Percentiles rank a stretch among this genome's conserved stretches.
Conservation (phyloP, 2,113 vertebrate genomes). For the Cercopithecus mona region DNA sequence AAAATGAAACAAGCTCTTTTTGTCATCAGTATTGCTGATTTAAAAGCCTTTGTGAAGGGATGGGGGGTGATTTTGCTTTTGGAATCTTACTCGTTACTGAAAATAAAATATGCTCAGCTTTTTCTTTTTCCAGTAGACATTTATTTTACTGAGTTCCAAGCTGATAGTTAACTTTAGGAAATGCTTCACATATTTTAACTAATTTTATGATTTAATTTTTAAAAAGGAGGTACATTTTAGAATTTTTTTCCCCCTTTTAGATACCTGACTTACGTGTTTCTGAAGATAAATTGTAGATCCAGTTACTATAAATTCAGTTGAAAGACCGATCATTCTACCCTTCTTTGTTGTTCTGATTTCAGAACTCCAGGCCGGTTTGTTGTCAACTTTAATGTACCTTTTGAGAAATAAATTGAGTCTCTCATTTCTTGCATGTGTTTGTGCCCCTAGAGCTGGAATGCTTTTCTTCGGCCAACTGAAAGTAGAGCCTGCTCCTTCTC, state of each 20-base stretch:
- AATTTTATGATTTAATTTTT: conserved; percentile 22
- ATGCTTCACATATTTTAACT: conserved; percentile 21
- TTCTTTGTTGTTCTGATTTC: conserved; percentile 30
- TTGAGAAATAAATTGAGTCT: conserved; percentile 49
- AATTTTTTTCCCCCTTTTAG: not conserved
- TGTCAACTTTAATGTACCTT: conserved; percentile 50
- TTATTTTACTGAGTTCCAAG: conserved; percentile 30
- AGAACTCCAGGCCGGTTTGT: not conserved
- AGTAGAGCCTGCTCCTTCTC: conserved; percentile 55
- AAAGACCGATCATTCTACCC: not conserved
- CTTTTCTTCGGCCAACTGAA: conserved; percentile 71
- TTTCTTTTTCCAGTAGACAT: not conserved
- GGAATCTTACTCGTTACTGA: conserved; percentile 32
- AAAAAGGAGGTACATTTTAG: not conserved
- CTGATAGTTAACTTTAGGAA: not conserved
- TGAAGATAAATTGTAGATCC: not conserved
- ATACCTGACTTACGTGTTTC: not conserved
- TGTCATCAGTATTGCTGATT: conserved; percentile 4
- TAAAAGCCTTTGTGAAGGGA: not conserved
- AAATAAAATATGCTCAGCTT: conserved; percentile 47
- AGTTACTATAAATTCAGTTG: not conserved
- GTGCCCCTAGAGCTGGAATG: conserved; percentile 72
- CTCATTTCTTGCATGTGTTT: conserved; percentile 39
- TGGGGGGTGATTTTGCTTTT: not conserved
- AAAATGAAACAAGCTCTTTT: conserved; percentile 57